Base-by-base conservation (phyloP, 2,888 invertebrate genomes). In the Matsumyia berberina region DNA sequence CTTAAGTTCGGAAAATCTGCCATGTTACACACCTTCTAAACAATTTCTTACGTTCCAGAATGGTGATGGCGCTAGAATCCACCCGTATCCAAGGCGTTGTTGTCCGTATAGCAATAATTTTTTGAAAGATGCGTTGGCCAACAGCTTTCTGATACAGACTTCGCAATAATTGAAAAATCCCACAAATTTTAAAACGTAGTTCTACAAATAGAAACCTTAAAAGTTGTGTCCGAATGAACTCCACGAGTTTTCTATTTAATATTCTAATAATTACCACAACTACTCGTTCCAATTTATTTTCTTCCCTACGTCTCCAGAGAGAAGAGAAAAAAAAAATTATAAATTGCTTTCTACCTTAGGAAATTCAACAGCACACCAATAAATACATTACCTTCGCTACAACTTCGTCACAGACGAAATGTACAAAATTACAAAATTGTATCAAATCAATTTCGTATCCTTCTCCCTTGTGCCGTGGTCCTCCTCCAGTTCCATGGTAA, bases 391-490 rank as follows among this genome's bases (percentile, higher is more conserved):
- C 33, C 35, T 62, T 17, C 29, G 12, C 35, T 24, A 12, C 37
- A 33, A n/a, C 66, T 8, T 66, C 51, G 51, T 51, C 51, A 51
- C 39, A 42, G 42, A 37, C 49, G 35, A 58, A 66, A 66, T 55
- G 64, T 31, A 31, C 24, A 46, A 44, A 64, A 62, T 74, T 55
- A 67, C 55, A 58, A 31, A 66, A 67, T 67, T 76, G 42, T 76
- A 53, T 73, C 62, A 73, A 62, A 73, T 62, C 42, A 55, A 64
- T 57, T 66, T 31, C 49, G 60, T 31, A 72, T 62, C 72, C 31
- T 42, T 49, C 19, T 39, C 31, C 24, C 24, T 24, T 24, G 24
- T 24, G 24, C 4, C 24, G 1, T 24, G 24, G 24, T 24, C 24
- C 8, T 39, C 57, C 8, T 31, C 51, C 24, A 19, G 12, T 31